Conservation (phyloP, 2,797 vertebrate species). For the Coendou prehensilis region DNA sequence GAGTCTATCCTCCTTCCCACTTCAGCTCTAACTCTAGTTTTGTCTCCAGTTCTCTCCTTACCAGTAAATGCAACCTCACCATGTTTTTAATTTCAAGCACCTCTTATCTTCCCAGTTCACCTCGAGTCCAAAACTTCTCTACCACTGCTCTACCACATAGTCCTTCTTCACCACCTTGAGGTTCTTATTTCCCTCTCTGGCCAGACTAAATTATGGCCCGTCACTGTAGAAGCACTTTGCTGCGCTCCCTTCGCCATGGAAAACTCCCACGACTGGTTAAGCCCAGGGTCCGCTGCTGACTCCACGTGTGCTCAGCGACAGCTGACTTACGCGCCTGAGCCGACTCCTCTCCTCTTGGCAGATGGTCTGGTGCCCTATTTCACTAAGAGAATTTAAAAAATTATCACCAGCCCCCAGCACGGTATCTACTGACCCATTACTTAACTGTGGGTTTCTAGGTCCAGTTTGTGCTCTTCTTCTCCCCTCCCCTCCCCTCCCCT, state of each 20-base stretch:
- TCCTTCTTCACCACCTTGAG: neutral
- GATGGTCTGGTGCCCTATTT: neutral
- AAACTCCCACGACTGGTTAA: conserved; percentile 22
- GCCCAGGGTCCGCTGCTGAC: neutral
- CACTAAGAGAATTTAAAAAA: neutral
- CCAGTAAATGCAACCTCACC: neutral
- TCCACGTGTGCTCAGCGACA: neutral
- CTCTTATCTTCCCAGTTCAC: neutral
- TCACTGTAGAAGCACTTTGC: neutral
- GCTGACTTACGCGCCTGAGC: neutral
- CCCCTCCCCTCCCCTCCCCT: neutral
- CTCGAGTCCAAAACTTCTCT: neutral
- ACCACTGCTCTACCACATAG: neutral
- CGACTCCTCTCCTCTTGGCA: neutral
- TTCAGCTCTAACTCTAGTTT: neutral
- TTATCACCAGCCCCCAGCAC: neutral
- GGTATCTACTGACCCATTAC: no score
- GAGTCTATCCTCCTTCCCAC: neutral
- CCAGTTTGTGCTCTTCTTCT: neutral
- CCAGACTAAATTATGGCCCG: neutral
- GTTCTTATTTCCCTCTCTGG: neutral
- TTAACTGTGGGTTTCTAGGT: neutral
- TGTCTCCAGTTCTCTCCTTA: neutral
- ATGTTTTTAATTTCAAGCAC: neutral
- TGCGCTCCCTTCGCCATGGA: neutral